These are phyloP conservation scores for Prionailurus bengalensis DNA, from an alignment of 2,113 vertebrate genomes.

Conservation along the genomic window DNA sequence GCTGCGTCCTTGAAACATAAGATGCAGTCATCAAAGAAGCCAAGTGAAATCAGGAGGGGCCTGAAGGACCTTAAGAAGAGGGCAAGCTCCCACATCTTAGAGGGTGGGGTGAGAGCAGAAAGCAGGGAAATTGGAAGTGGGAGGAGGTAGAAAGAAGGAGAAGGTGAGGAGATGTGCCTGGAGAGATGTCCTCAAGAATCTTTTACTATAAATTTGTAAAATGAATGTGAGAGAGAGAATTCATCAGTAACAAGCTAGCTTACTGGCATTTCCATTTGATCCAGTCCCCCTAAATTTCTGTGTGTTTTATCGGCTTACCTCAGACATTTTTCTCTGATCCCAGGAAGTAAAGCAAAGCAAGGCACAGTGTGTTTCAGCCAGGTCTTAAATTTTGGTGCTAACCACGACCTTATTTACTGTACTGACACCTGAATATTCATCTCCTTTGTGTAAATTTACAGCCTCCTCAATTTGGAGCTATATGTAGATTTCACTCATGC, in stretches of 20 bases:
- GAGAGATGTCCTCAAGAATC: background rate
- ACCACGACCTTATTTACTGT: slow-evolving; percentile 52
- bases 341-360: slow-evolving; percentile 61
- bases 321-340: slow-evolving; percentile 35
- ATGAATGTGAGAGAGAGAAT: background rate
- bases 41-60: background rate
- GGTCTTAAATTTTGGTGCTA: slow-evolving; percentile 46
- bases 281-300: slow-evolving; percentile 7
- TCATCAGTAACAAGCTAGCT: slow-evolving; percentile 10
- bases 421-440: slow-evolving; percentile 60
- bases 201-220: slow-evolving; percentile 37
- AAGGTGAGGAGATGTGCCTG: background rate
- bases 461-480: slow-evolving; percentile 39
- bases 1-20: background rate
- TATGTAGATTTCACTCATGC: slow-evolving; percentile 44
- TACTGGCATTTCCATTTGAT: slow-evolving; percentile 37
- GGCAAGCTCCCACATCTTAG: background rate
- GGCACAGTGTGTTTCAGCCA: background rate
- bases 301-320: background rate
- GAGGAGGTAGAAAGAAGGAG: background rate
- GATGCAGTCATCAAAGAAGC: background rate
- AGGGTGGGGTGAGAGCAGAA: background rate
- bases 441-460: slow-evolving; percentile 63
- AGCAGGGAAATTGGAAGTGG: background rate
- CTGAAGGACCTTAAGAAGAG: background rate